These are phyloP conservation scores for Aproaerema taeniolella DNA, from an alignment of 2,888 invertebrate species.

Conservation along the genomic window DNA sequence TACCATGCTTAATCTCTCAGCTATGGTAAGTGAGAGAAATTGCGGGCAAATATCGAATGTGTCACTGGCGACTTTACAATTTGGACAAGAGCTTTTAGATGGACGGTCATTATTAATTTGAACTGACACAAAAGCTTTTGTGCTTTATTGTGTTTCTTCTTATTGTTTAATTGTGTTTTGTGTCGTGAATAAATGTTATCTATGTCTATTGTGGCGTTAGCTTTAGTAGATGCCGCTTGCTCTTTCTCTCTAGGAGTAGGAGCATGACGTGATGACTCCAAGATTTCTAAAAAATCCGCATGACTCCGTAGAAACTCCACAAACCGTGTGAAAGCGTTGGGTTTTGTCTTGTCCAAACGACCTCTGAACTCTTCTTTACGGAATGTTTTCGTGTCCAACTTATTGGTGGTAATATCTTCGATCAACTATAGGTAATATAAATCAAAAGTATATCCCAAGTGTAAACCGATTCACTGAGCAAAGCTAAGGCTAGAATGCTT, in stretches of 20 bases:
- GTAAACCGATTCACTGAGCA: background rate
- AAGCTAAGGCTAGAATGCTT: background rate
- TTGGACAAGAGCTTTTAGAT: too few relatives aligned
- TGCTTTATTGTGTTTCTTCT: too few relatives aligned
- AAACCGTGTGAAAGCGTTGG: slow-evolving; percentile 4
- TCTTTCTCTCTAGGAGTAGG: background rate
- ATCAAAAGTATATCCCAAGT: background rate
- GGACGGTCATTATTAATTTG: background rate
- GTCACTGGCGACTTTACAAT: too few relatives aligned
- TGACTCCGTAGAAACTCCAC: slow-evolving; percentile 10
- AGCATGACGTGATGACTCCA: too few relatives aligned
- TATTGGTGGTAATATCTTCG: too few relatives aligned
- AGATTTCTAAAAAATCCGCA: slow-evolving; percentile 16
- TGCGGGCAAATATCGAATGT: too few relatives aligned
- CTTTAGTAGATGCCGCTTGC: background rate
- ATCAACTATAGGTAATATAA: background rate
- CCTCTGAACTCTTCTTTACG: slow-evolving; percentile 1
- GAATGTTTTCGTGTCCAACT: background rate
- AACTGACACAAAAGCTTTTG: background rate
- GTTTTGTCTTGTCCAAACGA: background rate
- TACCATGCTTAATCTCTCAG: background rate
- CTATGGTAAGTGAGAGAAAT: background rate
- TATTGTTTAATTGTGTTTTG: too few relatives aligned
- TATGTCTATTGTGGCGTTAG: background rate
- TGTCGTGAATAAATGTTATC: too few relatives aligned